phyloP scores from a whole-genome alignment of 2,797 vertebrate genomes.

The Sebastolobus alascanus region DNA sequence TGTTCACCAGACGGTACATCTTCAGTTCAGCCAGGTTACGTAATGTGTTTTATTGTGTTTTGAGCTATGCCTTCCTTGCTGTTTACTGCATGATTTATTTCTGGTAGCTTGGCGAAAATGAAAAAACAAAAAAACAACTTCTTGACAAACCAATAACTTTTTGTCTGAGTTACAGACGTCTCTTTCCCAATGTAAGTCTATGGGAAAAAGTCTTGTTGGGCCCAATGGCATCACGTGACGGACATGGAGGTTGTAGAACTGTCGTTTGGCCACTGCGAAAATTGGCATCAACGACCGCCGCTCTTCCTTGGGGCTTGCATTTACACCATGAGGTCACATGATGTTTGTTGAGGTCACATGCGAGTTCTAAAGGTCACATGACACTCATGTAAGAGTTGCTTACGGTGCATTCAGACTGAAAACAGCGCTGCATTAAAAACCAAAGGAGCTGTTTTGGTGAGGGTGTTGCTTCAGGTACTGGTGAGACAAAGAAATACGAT shows the following conservation, averaged over 20 bases:
- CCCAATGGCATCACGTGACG: too few species aligned
- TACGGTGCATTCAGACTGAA: not conserved
- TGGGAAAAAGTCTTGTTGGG: too few species aligned
- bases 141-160: not conserved
- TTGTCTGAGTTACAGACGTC: too few species aligned
- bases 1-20: not conserved
- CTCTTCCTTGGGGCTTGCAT: not conserved
- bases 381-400: too few species aligned
- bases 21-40: not conserved
- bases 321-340: not conserved
- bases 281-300: too few species aligned
- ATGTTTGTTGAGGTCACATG: not conserved
- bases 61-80: not conserved
- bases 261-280: too few species aligned
- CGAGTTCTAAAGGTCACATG: too few species aligned
- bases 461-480: not conserved
- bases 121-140: not conserved
- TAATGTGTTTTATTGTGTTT: constrained; percentile 1
- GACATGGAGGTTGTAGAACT: too few species aligned
- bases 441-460: not conserved
- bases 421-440: not conserved
- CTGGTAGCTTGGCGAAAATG: not conserved
- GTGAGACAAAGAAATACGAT: not conserved
- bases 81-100: not conserved
- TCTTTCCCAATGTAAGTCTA: too few species aligned